Conservation (phyloP, 2,797 vertebrate species). For the Artibeus jamaicensis region DNA sequence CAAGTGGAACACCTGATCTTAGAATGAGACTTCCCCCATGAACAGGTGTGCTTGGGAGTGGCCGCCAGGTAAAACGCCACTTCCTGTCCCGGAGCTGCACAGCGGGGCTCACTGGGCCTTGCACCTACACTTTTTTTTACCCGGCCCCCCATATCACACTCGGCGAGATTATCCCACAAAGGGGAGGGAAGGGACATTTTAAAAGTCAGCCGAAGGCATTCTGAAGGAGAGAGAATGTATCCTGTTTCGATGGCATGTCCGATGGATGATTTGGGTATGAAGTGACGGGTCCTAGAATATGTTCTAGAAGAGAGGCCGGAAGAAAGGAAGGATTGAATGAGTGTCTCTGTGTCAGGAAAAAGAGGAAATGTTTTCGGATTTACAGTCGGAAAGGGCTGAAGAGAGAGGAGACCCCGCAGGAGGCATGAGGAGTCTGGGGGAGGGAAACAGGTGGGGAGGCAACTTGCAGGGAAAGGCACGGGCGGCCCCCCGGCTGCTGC, state of each 20-base stretch:
- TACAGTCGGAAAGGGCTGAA: background rate
- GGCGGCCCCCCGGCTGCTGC: background rate
- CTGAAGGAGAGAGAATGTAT: background rate
- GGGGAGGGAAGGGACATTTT: background rate
- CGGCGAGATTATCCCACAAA: background rate
- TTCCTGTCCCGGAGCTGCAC: background rate
- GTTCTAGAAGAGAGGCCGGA: background rate
- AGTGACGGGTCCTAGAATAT: background rate
- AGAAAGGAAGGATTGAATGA: background rate
- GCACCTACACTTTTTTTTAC: background rate
- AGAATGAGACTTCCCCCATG: background rate
- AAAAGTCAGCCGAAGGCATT: background rate
- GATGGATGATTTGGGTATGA: background rate
- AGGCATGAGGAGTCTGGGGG: background rate
- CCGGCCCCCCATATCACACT: background rate
- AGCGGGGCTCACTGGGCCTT: background rate
- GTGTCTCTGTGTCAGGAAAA: background rate
- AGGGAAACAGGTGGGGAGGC: fast-evolving
- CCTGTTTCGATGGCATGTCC: background rate
- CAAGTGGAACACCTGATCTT: background rate
- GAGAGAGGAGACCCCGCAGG: background rate
- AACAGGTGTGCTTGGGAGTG: background rate
- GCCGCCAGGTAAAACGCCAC: background rate
- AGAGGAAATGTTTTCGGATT: background rate
- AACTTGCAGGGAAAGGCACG: background rate